Conservation (phyloP, 2,797 vertebrate genomes). For the Cyclura pinguis region DNA sequence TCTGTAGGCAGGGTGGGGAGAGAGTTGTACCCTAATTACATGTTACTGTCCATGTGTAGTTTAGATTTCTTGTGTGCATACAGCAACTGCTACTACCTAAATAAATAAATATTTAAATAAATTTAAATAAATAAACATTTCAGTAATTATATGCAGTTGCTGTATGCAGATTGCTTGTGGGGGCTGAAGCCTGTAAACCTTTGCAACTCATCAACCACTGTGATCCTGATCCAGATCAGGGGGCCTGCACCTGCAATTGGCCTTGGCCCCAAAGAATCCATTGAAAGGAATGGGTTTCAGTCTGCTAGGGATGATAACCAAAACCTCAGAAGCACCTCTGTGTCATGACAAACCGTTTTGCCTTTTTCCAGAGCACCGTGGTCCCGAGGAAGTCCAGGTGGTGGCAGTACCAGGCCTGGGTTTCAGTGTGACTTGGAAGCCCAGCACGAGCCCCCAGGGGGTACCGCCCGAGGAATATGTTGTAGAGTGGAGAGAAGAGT, state of each 20-base stretch:
- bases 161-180: too few species aligned
- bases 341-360: neutral
- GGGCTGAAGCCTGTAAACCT: neutral
- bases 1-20: too few species aligned
- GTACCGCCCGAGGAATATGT: conserved; percentile 39
- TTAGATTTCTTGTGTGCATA: too few species aligned
- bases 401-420: neutral
- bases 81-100: too few species aligned
- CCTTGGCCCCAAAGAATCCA: neutral
- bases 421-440: conserved; percentile 64
- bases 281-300: neutral
- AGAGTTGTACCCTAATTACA: neutral
- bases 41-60: neutral
- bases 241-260: neutral
- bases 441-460: neutral
- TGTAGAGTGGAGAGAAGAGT: conserved; percentile 66
- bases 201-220: neutral
- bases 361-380: conserved; percentile 29
- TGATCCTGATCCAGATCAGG: neutral
- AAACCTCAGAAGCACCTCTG: neutral
- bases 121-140: too few species aligned
- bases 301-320: neutral
- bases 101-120: too few species aligned
- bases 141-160: too few species aligned
- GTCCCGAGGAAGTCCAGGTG: conserved; percentile 30